Evolutionary conservation across 2,113 vertebrate species (phyloP), one percentile per base, ranked within the genome.

Genomic region (Microcebus ravelobensis): DNA sequence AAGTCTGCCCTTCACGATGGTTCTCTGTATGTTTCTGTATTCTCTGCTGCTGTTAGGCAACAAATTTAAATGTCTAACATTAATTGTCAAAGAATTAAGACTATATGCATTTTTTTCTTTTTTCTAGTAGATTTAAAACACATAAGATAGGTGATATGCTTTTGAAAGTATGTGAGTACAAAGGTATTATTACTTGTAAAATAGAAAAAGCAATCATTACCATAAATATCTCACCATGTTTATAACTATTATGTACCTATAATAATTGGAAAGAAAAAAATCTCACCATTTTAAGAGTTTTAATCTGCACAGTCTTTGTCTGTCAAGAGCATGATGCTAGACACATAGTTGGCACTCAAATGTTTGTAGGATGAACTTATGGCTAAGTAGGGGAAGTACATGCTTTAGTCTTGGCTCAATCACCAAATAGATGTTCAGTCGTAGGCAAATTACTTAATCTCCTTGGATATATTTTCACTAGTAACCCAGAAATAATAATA

Each of bases 141-240:
- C 7, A 14, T 70, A 89, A 76, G 15, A 84, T 55, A 85, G 42
- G 14, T 25, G 29, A 79, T 77, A 57, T 17, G 88, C 8, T 13
- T 79, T 55, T 68, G 70, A 63, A 92, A 87, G 25, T 42, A n/a
- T 29, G 2, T 36, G 39, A 83, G 21, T 59, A 82, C 50, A 87
- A 67, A 88, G 73, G 8, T 90, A 73, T 70, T 89, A 83, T 80
- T 84, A 29, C 10, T 92, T 65, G 10, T 82, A 84, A 94, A 90
- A 79, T 0, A 63, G 7, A 79, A 83, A 36, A 96, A 90, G 2
- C 3, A 34, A 88, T 55, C 65, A 45, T 36, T 68, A 79, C 45
- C 36, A 48, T 95, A 31, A 81, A 85, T 73, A 89, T 85, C 29
- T 63, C 50, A 79, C 29, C 18, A 81, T 83, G 61, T 81, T 39